A percentile compares a stretch with the other conserved stretches of the same genome.
phyloP scores from a whole-genome alignment of 2,888 invertebrate species.

The Chloroclysta siterata region DNA sequence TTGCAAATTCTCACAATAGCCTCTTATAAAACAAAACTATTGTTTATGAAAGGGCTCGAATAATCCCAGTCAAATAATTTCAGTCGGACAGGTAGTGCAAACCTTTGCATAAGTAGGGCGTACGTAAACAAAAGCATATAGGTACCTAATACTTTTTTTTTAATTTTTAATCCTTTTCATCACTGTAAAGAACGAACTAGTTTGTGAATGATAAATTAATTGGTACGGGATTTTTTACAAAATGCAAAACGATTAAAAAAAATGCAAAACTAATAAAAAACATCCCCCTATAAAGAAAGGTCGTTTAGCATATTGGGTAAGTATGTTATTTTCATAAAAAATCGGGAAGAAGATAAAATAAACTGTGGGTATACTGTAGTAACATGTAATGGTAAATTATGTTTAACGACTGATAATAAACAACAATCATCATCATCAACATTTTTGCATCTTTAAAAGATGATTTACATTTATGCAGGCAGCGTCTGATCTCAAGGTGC shows the following conservation, averaged over 20 bases:
- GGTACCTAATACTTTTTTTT: conserved; percentile 4
- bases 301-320: not conserved
- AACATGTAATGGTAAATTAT: no score
- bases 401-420: no score
- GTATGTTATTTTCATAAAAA: no score
- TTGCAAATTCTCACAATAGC: conserved; percentile 26
- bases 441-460: no score
- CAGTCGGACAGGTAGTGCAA: conserved; percentile 24
- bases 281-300: not conserved
- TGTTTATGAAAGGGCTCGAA: conserved; percentile 21
- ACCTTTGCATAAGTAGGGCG: conserved; percentile 24
- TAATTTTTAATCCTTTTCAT: conserved; percentile 14
- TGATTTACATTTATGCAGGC: no score
- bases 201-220: conserved; percentile 20
- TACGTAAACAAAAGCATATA: conserved; percentile 15
- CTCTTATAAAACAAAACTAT: conserved; percentile 22
- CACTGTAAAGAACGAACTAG: conserved; percentile 5
- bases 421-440: no score
- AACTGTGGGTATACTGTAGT: no score
- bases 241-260: no score
- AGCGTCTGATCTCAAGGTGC: no score
- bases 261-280: no score
- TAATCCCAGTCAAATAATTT: conserved; percentile 8
- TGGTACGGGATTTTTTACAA: not conserved
- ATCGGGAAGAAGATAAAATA: no score